Evolutionary conservation across 1,140 invertebrate species (phyloP), one percentile per base, ranked within the genome.

Genomic region (Reticulitermes speratus): DNA sequence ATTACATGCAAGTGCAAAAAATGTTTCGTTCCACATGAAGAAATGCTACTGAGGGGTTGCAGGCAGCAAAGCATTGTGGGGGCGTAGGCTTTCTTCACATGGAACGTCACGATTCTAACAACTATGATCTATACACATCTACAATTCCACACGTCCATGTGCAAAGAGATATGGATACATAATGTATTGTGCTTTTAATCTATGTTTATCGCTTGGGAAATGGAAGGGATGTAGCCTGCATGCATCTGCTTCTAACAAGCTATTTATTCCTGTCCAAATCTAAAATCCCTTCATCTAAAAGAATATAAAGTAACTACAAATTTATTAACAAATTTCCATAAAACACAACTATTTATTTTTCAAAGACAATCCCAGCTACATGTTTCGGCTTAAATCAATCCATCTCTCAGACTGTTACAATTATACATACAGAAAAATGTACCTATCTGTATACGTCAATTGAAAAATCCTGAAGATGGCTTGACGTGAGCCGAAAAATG

Each of bases 1-100:
- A 69, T 32, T 6, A 30, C 86, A 84, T 86, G 89, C 88, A 55
- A 88, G 89, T 91, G 86, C 81, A 55, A 21, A 55, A 21, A 19
- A 0, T 1, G 38, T 38, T 6, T 48, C 32, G 38, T 19, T 32
- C 55, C 44, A 25, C 48, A 52, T 44, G n/a, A 52, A 44, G 19
- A 44, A 30, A 30, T 14, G 83, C 44, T 19, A 44, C 44, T 19
- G 81, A 3, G 81, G 81, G 19, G 82, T 25, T 38, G 82, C 38
- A 19, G 7, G 25, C 1, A 23, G 44, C 81, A 38, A 12, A 19
- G 82, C 23, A 45, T 11, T 12, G n/a, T 0, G 82, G 14, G 16
- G 48, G n/a, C 3, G 30, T 12, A 9, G 30, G 30, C 44, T 23
- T 52, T 21, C 83, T 52, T 44, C 45, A 21, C 82, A 21, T 83